phyloP scores from a whole-genome alignment of 2,113 vertebrate species.

The Malurus cyaneus region DNA sequence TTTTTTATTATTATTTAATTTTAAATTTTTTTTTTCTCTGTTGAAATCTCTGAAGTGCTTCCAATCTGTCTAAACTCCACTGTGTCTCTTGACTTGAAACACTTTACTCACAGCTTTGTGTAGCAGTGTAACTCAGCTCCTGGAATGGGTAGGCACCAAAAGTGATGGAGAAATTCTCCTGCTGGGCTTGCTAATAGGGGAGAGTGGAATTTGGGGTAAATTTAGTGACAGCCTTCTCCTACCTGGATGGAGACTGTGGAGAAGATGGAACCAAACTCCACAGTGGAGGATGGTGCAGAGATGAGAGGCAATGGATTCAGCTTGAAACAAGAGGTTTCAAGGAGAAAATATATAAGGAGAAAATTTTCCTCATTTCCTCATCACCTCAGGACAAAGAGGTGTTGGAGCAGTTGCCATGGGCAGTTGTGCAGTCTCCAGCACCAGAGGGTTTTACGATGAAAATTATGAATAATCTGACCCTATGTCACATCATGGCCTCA shows the following conservation, averaged over 20 bases:
- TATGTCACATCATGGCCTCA: neutral
- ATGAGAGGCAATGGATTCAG: neutral
- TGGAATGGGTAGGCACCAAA: neutral
- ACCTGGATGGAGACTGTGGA: neutral
- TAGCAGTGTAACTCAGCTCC: neutral
- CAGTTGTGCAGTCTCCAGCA: neutral
- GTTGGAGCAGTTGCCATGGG: neutral
- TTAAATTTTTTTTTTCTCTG: neutral
- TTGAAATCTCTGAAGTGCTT: neutral
- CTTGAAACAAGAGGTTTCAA: neutral
- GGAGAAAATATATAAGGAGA: neutral
- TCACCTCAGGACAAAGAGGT: neutral
- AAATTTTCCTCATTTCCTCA: fast-evolving
- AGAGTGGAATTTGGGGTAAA: neutral
- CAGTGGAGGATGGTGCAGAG: neutral
- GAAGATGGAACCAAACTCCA: neutral
- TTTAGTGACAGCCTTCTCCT: neutral
- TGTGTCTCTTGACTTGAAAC: neutral
- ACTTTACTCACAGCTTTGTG: neutral
- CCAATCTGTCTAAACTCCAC: neutral
- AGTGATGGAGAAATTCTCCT: neutral
- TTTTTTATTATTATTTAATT: neutral
- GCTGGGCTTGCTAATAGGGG: neutral
- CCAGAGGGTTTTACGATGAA: neutral
- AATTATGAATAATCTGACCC: neutral